Base-by-base conservation (phyloP, 2,113 vertebrate species). In the Peromyscus californicus region DNA sequence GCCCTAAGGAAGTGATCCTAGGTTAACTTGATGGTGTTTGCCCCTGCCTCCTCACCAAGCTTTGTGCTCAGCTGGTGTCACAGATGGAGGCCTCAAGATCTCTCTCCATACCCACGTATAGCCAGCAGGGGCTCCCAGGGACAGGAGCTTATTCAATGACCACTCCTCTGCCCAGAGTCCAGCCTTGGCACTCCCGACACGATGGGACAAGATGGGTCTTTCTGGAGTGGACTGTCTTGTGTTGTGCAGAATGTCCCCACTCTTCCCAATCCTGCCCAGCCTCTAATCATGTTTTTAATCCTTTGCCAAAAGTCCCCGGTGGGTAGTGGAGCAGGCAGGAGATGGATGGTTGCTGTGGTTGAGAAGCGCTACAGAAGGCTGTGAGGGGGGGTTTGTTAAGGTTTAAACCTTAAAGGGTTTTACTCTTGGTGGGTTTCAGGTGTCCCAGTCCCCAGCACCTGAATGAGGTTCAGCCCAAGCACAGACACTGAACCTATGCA, bases 211-310 rank as follows among this genome's bases (percentile, higher is more conserved):
- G 26, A 0, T 4, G 1, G 0, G 1, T 63, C 94, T 87, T 42
- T 13, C 2, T 70, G 5, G 19, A 1, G 54, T 70, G 65, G 65
- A 24, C 61, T 6, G 1, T 26, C 74, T 22, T 54, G 69, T 5
- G 3, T 7, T 1, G 0, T 7, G 26, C 5, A 21, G 51, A 24
- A 0, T 2, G 0, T 45, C 4, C 22, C 8, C 5, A n/a, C 36
- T 22, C 10, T 0, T 36, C 54, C 75, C 16, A 16, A 39, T 36
- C 59, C 88, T 0, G 1, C 10, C 45, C 36, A 10, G 24, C 59
- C 26, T 45, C 82, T 19, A 26, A 26, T 42, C n/a, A 0, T 21
- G 21, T 63, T 83, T 86, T 61, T 21, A 51, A 16, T 61, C 33
- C n/a, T 54, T 74, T 39, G 42, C 45, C 85, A 17, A 0, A 57